Base-by-base conservation (phyloP, 2,797 vertebrate genomes). In the Brachyalestes nurse region DNA sequence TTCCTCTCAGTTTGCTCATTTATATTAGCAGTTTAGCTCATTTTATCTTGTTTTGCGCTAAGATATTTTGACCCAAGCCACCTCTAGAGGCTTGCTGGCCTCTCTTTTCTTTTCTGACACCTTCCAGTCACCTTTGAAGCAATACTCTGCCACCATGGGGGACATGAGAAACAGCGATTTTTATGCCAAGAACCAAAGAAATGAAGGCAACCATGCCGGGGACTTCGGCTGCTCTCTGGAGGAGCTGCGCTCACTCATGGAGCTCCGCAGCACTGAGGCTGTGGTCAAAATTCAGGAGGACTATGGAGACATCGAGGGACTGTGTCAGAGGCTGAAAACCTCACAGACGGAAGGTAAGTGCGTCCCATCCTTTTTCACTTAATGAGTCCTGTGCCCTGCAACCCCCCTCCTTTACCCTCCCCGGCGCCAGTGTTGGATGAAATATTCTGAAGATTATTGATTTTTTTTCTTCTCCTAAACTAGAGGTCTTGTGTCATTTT, bases 121-220 rank as follows among this genome's bases (percentile, higher is more conserved):
- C 51, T 47, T 19, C 40, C 70, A 16, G 17, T 12, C 65, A 4
- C 40, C 40, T n/a, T 67, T 70, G n/a, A 67, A 93, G 91, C 84
- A 90, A 91, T 91, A 93, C 84, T 78, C 67, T 9, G 89, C 89
- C 94, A 88, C 90, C 88, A 99, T 99, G 98, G 98, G 97, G 93
- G 98, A 99, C 94, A 96, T 99, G 97, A 97, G 97, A 80, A 99
- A 99, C 90, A 99, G 97, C 69, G 98, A 98, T 96, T 98, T 98
- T 94, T 99, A 99, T 90, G 95, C 96, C 93, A 99, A 99, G 97
- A 99, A 98, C 97, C 98, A 99, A 97, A 98, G 96, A 96, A 97
- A 96, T 0, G 97, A 98, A 88, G 82, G 88, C 79, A 96, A 95
- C 94, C 96, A 97, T 94, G 96, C 93, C 49, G 95, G 91, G 28